Conservation (phyloP, 37 sponge, comb jelly and placozoan genomes). For the Aplysina aerophoba region DNA sequence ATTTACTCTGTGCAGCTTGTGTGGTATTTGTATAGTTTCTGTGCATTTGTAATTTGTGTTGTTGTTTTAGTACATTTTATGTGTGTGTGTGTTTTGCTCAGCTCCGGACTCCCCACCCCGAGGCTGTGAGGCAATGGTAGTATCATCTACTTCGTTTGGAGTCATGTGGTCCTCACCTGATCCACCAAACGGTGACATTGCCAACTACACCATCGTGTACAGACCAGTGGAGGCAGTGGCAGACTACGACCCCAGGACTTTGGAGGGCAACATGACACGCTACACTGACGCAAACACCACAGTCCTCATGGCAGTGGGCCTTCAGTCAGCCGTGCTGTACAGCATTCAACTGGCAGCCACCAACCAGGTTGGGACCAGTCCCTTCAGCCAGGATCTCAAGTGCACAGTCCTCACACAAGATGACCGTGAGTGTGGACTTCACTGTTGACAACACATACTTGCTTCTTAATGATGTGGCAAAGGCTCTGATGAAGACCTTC, state of each 20-base stretch:
- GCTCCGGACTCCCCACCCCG: slow-evolving; percentile 43
- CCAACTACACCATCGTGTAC: slow-evolving; percentile 38
- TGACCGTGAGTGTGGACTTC: no score
- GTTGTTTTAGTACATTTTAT: no score
- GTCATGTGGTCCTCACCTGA: slow-evolving; percentile 29
- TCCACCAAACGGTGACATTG: slow-evolving; percentile 41
- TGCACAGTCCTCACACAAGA: no score
- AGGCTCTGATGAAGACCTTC: no score
- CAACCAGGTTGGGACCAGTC: slow-evolving; percentile 21
- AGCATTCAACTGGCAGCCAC: slow-evolving; percentile 20
- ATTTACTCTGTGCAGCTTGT: no score
- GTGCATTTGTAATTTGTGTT: no score
- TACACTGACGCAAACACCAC: slow-evolving; percentile 24
- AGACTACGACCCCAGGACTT: background rate
- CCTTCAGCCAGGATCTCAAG: no score
- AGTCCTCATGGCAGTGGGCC: background rate
- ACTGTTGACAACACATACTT: no score
- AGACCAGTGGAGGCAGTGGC: slow-evolving; percentile 17
- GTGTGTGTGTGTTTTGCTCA: background rate
- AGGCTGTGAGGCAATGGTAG: background rate
- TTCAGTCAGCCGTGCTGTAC: slow-evolving; percentile 36
- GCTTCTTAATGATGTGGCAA: no score
- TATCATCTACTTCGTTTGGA: slow-evolving; percentile 22
- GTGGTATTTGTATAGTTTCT: background rate
- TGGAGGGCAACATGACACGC: background rate